Base-by-base conservation (phyloP, 2,888 invertebrate genomes). In the Acrocera orbiculus region DNA sequence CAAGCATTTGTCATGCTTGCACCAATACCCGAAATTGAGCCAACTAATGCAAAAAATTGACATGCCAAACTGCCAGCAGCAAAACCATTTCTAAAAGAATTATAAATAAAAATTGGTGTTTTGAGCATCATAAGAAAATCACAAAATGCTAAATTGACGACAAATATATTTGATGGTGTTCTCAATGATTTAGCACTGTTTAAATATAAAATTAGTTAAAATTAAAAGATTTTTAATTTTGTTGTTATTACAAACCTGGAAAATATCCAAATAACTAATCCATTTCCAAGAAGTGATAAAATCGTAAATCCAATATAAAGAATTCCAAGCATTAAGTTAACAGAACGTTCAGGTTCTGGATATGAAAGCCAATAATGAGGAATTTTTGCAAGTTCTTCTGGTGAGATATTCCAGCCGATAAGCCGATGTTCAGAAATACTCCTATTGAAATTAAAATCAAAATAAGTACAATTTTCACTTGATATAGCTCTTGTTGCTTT, bases 81-180 rank as follows among this genome's bases (percentile, higher is more conserved):
- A 44, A 74, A 85, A 1, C 85, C 85, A 40, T 70, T 67, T 52
- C 76, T 68, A 45, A 79, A 79, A 20, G 82, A 81, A 51, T 85
- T 85, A 57, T 77, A 79, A 42, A 81, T 77, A 52, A 82, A 79
- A 42, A 86, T 72, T 1, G 85, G 85, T 0, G 82, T 69, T 60
- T 86, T 86, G 19, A 71, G 56, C 83, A 85, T 83, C 86, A 86
- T 86, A 17, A 82, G 59, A 48, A 86, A 85, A 58, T 86, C 86
- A 46, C 79, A 73, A 37, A 85, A 61, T 1, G 86, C 81, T 51
- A 86, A 58, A 55, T 86, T 82, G 32, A 86, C 68, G 9, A 86
- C 82, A 39, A 86, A 72, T 50, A 86, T 71, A 51, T 86, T 86
- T 29, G 86, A 85, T 3, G 86, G 80, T 1, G 60, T 58, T 28